Conservation (phyloP, 1,140 invertebrate species). For the Drosophila elegans region DNA sequence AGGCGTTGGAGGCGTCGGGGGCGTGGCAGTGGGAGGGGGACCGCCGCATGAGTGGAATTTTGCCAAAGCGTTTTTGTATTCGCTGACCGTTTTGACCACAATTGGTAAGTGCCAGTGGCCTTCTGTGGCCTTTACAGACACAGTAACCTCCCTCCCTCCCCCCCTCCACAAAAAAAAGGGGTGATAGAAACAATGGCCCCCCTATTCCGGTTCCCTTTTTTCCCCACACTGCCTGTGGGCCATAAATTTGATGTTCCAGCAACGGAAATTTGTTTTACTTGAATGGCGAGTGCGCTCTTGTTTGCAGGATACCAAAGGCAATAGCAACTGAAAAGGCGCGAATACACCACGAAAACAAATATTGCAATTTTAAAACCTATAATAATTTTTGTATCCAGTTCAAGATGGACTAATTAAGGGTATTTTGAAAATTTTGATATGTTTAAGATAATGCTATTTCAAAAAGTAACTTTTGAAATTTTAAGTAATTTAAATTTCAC, state of each 20-base stretch:
- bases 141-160: neutral
- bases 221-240: constrained; percentile 23
- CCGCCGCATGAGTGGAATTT: constrained; percentile 95
- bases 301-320: constrained; percentile 51
- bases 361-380: neutral
- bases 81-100: constrained; percentile 97
- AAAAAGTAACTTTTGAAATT: too few species aligned
- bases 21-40: constrained; percentile 60
- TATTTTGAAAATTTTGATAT: too few species aligned
- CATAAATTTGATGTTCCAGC: constrained; percentile 75
- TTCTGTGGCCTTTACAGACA: constrained; percentile 25
- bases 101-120: constrained; percentile 91
- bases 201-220: neutral
- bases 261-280: constrained; percentile 81
- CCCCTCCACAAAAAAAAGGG: constrained; percentile 2
- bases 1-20: constrained; percentile 86
- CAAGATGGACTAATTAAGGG: too few species aligned
- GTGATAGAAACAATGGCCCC: constrained; percentile 18
- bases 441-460: too few species aligned
- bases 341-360: neutral
- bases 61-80: constrained; percentile 97
- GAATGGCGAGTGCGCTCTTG: constrained; percentile 65
- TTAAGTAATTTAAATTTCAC: too few species aligned
- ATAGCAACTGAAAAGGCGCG: neutral
- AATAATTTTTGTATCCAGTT: too few species aligned